Evolutionary conservation across 2,888 invertebrate genomes (phyloP), one percentile per base, ranked within the genome.

Genomic region (Eulithis testata): DNA sequence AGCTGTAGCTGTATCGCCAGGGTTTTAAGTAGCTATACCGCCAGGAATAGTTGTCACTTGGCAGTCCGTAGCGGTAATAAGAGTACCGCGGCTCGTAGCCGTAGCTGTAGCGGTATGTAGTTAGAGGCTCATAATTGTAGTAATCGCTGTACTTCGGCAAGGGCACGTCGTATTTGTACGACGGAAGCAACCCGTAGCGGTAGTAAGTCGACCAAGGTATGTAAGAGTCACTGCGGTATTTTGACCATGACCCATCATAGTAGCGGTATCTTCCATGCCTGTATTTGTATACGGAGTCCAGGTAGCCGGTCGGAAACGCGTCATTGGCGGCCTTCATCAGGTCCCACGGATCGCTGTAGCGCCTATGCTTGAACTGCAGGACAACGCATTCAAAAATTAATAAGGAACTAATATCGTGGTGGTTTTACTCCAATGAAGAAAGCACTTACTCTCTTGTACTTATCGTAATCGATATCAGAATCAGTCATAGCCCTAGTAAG

Each of bases 401-500:
- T 21, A 27, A 44, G 14, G 47, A 3, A 47, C 14, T n/a, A n/a
- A 44, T n/a, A 5, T 14, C 2, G 7, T 12, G 2, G 7, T 47
- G 47, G 8, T 8, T 5, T 7, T 21, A 11, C 9, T 9, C 47
- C 8, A 47, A 7, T 9, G 4, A 11, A 49, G 9, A 44, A 37
- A 3, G 0, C 8, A 75, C 86, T 83, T 63, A 91, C 92, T 80
- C 86, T 72, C 67, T 81, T 84, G 68, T 83, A 86, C 62, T 80
- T 73, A 2, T 75, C 83, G 68, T 91, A 92, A 57, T 92, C 92
- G 1, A 91, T 90, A 47, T 92, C 92, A 0, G 91, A 90, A 47
- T 90, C 91, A 0, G 91, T 91, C 87, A 93, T 83, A 4, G 91
- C 92, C 21, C 91, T 80, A 0, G 91, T 91, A 51, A 93, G 68